A percentile compares a stretch with the other conserved stretches of the same genome.
Evolutionary conservation across 2,797 vertebrate genomes (phyloP).

Genomic region (Eulemur coronatus): DNA sequence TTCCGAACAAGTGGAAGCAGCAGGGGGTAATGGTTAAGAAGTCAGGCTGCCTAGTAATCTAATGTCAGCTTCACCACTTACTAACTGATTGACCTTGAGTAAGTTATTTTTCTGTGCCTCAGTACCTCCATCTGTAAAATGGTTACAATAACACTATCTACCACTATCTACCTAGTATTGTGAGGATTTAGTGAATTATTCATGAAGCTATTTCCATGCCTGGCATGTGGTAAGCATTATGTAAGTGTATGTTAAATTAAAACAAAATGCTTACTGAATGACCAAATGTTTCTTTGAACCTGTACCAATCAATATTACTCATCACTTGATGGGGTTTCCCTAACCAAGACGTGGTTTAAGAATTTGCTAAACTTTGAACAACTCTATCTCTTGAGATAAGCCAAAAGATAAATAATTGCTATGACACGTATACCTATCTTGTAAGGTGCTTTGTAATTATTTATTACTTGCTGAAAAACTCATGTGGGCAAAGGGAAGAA

Average conservation of each 20-base stretch:
- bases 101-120: background rate
- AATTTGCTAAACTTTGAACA: background rate
- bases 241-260: background rate
- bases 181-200: background rate
- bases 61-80: background rate
- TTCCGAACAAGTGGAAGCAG: background rate
- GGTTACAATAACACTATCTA: background rate
- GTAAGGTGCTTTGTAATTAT: constrained; percentile 19
- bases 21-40: background rate
- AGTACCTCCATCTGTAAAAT: background rate
- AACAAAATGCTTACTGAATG: background rate
- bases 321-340: background rate
- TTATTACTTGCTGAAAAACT: constrained; percentile 55
- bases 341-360: background rate
- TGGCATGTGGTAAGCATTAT: background rate
- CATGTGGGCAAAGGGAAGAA: background rate
- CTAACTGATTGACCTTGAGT: background rate
- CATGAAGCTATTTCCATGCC: background rate
- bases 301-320: background rate
- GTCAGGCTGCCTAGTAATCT: background rate
- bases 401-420: constrained; percentile 21
- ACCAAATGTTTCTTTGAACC: background rate
- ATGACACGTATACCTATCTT: background rate
- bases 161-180: background rate
- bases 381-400: constrained; percentile 35